Conservation (phyloP, 1,140 invertebrate species). For the Hyposmocoma kahamanoa region DNA sequence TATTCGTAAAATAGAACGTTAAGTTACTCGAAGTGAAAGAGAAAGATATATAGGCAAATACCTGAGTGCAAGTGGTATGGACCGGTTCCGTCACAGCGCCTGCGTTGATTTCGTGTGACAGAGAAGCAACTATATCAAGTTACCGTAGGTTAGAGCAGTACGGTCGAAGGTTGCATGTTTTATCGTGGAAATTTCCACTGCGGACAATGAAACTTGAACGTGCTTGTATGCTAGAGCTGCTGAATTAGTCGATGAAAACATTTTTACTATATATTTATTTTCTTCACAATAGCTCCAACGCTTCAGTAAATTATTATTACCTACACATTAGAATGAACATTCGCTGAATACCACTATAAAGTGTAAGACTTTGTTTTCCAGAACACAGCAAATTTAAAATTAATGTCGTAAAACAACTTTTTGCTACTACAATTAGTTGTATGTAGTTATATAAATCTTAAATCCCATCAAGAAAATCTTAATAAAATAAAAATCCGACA, state of each 20-base stretch:
- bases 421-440: too few relatives aligned
- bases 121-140: constrained; percentile 36
- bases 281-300: too few relatives aligned
- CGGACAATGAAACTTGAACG: constrained; percentile 68
- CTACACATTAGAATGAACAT: too few relatives aligned
- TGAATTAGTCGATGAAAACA: neutral
- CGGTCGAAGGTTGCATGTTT: constrained; percentile 60
- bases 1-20: constrained; percentile 72
- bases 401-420: too few relatives aligned
- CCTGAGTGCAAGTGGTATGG: constrained; percentile 34
- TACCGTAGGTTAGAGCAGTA: constrained; percentile 30
- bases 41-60: constrained; percentile 31
- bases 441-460: too few relatives aligned
- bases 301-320: too few relatives aligned
- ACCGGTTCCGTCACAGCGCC: constrained; percentile 61
- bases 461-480: too few relatives aligned
- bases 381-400: too few relatives aligned
- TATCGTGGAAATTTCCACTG: constrained; percentile 69
- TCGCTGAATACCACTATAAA: too few relatives aligned
- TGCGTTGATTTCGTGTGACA: constrained; percentile 51
- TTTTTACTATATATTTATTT: too few relatives aligned
- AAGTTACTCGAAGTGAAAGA: constrained; percentile 41
- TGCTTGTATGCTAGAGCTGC: constrained; percentile 27
- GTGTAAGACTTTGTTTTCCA: too few relatives aligned
- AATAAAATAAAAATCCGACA: too few relatives aligned